phyloP scores from a whole-genome alignment of 2,797 vertebrate species.

The Semotilus atromaculatus region DNA sequence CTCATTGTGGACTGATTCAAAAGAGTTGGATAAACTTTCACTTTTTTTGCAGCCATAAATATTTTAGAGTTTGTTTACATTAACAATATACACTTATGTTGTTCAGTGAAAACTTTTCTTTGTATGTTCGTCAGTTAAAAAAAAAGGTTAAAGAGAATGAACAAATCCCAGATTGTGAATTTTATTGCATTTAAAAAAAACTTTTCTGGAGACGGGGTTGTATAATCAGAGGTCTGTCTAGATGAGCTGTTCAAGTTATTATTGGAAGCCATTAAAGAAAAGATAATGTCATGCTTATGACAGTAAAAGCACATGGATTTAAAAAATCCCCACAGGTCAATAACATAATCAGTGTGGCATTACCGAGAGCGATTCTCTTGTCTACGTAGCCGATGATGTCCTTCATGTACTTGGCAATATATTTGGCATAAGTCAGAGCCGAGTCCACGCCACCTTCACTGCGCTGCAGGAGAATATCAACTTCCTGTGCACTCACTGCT shows the following conservation, averaged over 20 bases:
- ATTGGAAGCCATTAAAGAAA: neutral
- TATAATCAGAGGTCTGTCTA: neutral
- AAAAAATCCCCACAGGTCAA: neutral
- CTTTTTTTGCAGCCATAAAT: no score
- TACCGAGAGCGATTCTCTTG: slow-evolving; percentile 87
- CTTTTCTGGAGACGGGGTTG: no score
- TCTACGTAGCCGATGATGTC: slow-evolving; percentile 91
- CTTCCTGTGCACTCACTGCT: slow-evolving; percentile 79
- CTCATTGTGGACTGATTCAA: no score
- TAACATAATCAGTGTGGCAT: neutral
- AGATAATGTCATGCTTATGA: neutral
- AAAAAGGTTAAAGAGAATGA: no score
- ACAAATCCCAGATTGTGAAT: no score
- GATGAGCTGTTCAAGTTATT: neutral
- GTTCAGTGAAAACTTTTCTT: no score
- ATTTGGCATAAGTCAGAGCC: slow-evolving; percentile 89
- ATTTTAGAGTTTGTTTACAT: no score
- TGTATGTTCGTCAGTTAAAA: no score
- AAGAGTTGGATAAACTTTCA: no score
- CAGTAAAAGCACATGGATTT: neutral
- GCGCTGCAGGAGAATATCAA: slow-evolving; percentile 89
- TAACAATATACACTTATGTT: no score
- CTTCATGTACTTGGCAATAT: slow-evolving; percentile 95
- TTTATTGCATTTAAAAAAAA: no score
- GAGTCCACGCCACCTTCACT: slow-evolving; percentile 91